Evolutionary conservation across 2,113 vertebrate species (phyloP).

Genomic region (Nanorana parkeri): DNA sequence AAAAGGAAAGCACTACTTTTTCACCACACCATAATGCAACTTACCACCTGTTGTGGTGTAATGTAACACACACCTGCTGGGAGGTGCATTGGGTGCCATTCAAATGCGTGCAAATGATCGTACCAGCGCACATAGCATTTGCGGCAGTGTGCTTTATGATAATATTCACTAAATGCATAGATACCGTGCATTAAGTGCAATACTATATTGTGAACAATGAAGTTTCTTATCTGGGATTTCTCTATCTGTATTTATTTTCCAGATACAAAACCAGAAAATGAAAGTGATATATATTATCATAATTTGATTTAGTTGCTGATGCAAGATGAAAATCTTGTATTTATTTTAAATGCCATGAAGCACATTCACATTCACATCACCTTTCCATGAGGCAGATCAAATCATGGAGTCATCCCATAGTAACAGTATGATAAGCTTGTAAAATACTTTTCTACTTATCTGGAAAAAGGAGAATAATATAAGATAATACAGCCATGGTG

Average conservation of each 20-base stretch:
- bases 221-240: neutral
- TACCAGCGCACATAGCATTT: no score
- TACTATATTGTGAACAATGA: no score
- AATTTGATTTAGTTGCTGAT: slow-evolving; percentile 13
- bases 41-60: no score
- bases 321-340: neutral
- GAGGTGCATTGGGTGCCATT: no score
- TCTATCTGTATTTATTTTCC: neutral
- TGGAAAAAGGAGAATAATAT: slow-evolving; percentile 32
- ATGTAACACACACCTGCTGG: no score
- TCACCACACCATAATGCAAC: no score
- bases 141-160: no score
- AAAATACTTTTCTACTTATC: slow-evolving; percentile 25
- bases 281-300: slow-evolving; percentile 18
- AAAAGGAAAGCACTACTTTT: no score
- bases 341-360: slow-evolving; percentile 9
- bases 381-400: slow-evolving; percentile 14
- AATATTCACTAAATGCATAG: no score
- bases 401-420: slow-evolving; percentile 8
- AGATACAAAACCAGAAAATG: neutral
- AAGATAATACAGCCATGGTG: slow-evolving; percentile 20
- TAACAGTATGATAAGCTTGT: slow-evolving; percentile 21
- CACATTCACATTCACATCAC: slow-evolving; percentile 4
- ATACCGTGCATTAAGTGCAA: no score
- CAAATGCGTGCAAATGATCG: no score